phyloP scores from a whole-genome alignment of 2,113 vertebrate species.

The Zosterops lateralis region DNA sequence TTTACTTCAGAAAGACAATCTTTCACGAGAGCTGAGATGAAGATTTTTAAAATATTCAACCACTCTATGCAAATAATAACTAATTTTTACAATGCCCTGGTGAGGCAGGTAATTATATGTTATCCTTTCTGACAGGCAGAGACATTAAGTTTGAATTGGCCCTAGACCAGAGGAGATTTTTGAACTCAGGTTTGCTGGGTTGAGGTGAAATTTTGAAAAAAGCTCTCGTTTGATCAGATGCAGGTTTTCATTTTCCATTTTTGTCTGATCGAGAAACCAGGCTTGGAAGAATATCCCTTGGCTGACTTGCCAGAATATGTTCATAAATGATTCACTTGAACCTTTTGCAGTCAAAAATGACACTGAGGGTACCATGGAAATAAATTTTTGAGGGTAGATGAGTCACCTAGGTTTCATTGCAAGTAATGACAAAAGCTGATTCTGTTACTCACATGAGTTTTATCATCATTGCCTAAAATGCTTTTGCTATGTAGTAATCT shows the following conservation, averaged over 20 bases:
- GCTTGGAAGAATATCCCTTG: background rate
- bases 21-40: background rate
- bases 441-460: slow-evolving; percentile 23
- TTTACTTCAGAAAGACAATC: background rate
- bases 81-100: background rate
- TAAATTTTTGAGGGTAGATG: slow-evolving; percentile 49
- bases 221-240: background rate
- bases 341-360: slow-evolving; percentile 45
- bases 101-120: slow-evolving; percentile 1
- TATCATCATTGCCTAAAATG: background rate
- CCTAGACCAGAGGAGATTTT: background rate
- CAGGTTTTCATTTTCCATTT: background rate
- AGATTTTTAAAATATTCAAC: slow-evolving; percentile 21
- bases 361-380: slow-evolving; percentile 19
- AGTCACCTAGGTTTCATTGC: slow-evolving; percentile 32
- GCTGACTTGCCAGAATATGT: background rate
- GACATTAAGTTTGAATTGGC: background rate
- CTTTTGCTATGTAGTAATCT: background rate
- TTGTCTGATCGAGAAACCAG: background rate
- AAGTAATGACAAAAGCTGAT: slow-evolving; percentile 29
- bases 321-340: slow-evolving; percentile 51
- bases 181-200: background rate
- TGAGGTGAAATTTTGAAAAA: background rate
- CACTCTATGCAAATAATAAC: slow-evolving; percentile 24
- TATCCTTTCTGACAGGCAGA: slow-evolving; percentile 8